Evolutionary conservation across 2,888 invertebrate species (phyloP).

Genomic region (Brachyopa scutellaris): DNA sequence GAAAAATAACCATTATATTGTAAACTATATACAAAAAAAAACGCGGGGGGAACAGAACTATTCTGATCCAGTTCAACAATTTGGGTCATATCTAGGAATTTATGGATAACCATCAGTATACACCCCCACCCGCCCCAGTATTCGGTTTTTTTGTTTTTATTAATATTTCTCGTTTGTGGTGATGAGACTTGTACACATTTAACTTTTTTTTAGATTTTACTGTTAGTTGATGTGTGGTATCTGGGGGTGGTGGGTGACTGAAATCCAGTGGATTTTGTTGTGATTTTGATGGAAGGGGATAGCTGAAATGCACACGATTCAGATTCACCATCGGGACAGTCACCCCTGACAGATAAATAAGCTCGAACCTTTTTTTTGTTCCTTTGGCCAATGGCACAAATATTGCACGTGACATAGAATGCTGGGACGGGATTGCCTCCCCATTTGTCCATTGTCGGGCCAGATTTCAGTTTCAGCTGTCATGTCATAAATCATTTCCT

Average conservation of each 20-base stretch:
- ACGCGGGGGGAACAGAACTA: conserved; percentile 43
- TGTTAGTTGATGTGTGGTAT: conserved; percentile 58
- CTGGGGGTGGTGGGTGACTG: conserved; percentile 57
- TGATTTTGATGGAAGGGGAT: conserved; percentile 41
- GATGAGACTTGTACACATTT: conserved; percentile 56
- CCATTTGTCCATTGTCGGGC: conserved; percentile 55
- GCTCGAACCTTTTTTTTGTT: conserved; percentile 62
- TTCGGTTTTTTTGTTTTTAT: conserved; percentile 24
- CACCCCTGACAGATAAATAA: conserved; percentile 55
- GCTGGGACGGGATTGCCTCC: neutral
- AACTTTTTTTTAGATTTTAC: conserved; percentile 1
- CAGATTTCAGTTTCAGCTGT: conserved; percentile 70
- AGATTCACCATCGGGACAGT: conserved; percentile 51
- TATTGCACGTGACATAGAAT: conserved; percentile 57
- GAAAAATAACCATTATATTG: conserved; percentile 53
- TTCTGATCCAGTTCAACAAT: conserved; percentile 72
- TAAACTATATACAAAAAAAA: too few relatives aligned
- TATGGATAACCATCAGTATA: conserved; percentile 70
- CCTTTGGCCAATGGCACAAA: conserved; percentile 58
- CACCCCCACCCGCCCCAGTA: conserved; percentile 11
- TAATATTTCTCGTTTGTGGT: conserved; percentile 39
- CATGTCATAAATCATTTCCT: conserved; percentile 72
- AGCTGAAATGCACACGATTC: conserved; percentile 48
- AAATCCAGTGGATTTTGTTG: conserved; percentile 57
- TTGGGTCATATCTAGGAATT: conserved; percentile 72